Conservation (phyloP, 1,140 invertebrate species). For the Tribolium castaneum region DNA sequence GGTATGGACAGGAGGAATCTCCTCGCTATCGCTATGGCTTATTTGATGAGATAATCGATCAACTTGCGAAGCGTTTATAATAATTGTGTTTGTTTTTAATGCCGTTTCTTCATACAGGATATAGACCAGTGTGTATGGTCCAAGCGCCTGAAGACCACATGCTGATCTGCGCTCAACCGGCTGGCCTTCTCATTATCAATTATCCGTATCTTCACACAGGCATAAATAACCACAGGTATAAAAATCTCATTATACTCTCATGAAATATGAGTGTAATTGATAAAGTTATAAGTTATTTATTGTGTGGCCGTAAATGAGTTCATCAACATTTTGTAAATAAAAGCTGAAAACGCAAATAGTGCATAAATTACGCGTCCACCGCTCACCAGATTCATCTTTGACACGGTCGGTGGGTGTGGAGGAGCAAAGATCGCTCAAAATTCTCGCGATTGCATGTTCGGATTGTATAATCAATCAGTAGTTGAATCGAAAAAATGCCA, state of each 20-base stretch:
- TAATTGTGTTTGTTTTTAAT: conserved; percentile 44
- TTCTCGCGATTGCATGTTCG: conserved; percentile 27
- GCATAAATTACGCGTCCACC: conserved; percentile 7
- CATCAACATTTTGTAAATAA: conserved; percentile 40
- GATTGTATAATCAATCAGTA: conserved; percentile 41
- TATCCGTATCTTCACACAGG: conserved; percentile 57
- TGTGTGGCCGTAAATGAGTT: conserved; percentile 30
- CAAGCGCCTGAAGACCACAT: conserved; percentile 39
- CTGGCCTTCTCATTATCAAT: conserved; percentile 59
- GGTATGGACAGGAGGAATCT: neutral
- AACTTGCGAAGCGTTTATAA: conserved; percentile 39
- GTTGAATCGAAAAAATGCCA: conserved; percentile 34
- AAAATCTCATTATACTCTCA: conserved; percentile 57
- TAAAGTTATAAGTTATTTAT: conserved; percentile 50
- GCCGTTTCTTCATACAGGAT: conserved; percentile 37
- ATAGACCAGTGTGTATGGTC: conserved; percentile 40
- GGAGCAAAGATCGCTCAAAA: neutral
- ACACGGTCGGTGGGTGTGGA: neutral
- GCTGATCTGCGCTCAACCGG: conserved; percentile 37
- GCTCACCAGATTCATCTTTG: neutral
- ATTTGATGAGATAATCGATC: conserved; percentile 43
- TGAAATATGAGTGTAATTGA: conserved; percentile 60
- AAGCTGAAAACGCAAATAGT: conserved; percentile 33
- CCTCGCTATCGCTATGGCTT: neutral
- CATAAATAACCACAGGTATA: conserved; percentile 58